Percentiles rank a stretch among this genome's conserved stretches.
phyloP scores from a whole-genome alignment of 2,797 vertebrate species.

The Coregonus suidteri region DNA sequence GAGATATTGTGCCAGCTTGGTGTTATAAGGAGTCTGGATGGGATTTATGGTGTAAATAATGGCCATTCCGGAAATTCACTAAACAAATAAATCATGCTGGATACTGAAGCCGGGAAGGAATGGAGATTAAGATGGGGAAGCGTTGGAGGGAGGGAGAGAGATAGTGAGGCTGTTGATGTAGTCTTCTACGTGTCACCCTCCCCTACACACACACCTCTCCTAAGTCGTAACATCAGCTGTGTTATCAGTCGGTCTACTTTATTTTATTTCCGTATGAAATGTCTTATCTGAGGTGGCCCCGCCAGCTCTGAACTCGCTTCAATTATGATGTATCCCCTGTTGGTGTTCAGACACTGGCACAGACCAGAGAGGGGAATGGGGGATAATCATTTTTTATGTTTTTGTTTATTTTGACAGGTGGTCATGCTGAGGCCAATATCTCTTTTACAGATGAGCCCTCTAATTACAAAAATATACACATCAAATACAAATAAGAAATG shows the following conservation, averaged over 20 bases:
- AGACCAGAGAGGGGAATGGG: background rate
- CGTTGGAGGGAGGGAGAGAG: background rate
- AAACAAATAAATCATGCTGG: constrained; percentile 32
- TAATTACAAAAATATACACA: too few species aligned
- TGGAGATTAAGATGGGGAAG: constrained; percentile 10
- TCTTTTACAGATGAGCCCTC: too few species aligned
- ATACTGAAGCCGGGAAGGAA: constrained; percentile 19
- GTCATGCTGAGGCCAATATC: too few species aligned
- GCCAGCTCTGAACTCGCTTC: background rate
- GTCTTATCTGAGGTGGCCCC: background rate
- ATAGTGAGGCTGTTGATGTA: background rate
- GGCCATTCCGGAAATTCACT: constrained; percentile 32
- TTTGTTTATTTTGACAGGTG: too few species aligned
- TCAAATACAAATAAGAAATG: too few species aligned
- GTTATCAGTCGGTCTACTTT: background rate
- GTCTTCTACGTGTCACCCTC: too few species aligned
- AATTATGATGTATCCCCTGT: background rate
- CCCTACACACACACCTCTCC: background rate
- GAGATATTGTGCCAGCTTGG: background rate
- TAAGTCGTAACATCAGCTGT: background rate
- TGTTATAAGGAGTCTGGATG: constrained; percentile 9
- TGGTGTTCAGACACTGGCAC: background rate
- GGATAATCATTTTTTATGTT: too few species aligned
- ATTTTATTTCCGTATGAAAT: background rate
- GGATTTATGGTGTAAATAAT: constrained; percentile 39